Evolutionary conservation across 2,797 vertebrate genomes (phyloP).

Genomic region (Pelodytes ibericus): DNA sequence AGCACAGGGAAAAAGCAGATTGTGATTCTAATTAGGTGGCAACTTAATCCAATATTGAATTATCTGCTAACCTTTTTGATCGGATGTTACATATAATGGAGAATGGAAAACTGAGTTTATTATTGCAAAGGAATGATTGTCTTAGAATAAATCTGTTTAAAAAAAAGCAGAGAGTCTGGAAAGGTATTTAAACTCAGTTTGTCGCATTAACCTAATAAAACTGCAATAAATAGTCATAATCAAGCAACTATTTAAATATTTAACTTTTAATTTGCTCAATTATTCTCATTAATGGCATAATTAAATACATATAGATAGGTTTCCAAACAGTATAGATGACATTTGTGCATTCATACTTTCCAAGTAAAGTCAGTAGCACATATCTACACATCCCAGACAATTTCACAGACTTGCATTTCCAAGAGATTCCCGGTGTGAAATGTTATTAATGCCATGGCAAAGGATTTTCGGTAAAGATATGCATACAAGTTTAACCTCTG

Average conservation of each 20-base stretch:
- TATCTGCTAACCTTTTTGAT: slow-evolving; percentile 8
- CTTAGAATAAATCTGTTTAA: background rate
- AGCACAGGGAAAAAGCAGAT: background rate
- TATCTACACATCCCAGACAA: no score
- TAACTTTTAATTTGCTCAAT: background rate
- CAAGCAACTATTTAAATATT: background rate
- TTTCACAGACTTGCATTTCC: no score
- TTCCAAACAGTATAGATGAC: no score
- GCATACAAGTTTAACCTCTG: no score
- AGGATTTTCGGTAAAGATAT: no score
- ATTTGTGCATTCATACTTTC: no score
- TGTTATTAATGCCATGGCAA: no score
- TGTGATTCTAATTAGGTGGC: background rate
- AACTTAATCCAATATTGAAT: background rate
- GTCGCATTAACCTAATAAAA: background rate
- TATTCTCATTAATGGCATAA: background rate
- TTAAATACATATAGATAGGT: no score
- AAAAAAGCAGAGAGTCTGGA: no score
- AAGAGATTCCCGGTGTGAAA: no score
- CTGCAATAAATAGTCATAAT: background rate
- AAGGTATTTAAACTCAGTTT: background rate
- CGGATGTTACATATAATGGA: background rate
- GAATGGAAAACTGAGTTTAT: background rate
- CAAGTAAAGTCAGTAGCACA: no score
- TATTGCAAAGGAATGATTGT: background rate